Evolutionary conservation across 92 coral and sea anemone species (phyloP).

Genomic region (Ricordea florida): DNA sequence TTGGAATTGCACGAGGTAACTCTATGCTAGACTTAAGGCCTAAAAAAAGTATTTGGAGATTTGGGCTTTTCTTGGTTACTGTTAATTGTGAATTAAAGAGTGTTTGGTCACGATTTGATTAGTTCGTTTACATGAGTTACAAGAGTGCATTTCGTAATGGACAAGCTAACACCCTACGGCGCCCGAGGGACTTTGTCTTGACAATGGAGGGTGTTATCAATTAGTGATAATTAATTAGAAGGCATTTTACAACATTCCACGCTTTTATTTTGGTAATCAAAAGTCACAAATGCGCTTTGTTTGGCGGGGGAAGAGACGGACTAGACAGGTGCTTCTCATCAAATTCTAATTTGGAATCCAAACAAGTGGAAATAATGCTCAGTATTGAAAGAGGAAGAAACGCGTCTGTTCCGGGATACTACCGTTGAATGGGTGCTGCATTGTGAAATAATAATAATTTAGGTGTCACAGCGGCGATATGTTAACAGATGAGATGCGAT

Average conservation of each 20-base stretch:
- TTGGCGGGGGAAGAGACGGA: constrained; percentile 54
- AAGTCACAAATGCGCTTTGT: constrained; percentile 87
- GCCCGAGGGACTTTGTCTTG: constrained; percentile 74
- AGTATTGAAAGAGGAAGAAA: not conserved
- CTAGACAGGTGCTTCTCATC: constrained; percentile 64
- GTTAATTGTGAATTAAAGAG: constrained; percentile 6
- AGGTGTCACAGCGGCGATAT: constrained; percentile 37
- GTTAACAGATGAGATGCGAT: constrained; percentile 50
- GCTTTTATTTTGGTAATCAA: constrained; percentile 80
- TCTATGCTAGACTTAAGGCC: not conserved
- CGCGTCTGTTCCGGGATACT: not conserved
- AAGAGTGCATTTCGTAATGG: constrained; percentile 61
- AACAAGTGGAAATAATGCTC: constrained; percentile 16
- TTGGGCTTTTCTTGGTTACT: constrained; percentile 7
- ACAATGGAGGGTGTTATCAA: constrained; percentile 97
- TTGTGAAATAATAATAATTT: constrained; percentile 44
- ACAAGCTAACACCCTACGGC: constrained; percentile 66
- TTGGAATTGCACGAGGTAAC: not conserved
- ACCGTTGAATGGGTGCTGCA: constrained; percentile 7
- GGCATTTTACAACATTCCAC: constrained; percentile 94
- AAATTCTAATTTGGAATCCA: constrained; percentile 55
- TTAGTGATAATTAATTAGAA: constrained; percentile 98
- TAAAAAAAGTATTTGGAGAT: not conserved
- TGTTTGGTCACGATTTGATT: constrained; percentile 17
- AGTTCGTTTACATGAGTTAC: constrained; percentile 50